These are phyloP conservation scores for Nemotelus pantherinus DNA, from an alignment of 2,888 invertebrate genomes.

Conservation along the genomic window DNA sequence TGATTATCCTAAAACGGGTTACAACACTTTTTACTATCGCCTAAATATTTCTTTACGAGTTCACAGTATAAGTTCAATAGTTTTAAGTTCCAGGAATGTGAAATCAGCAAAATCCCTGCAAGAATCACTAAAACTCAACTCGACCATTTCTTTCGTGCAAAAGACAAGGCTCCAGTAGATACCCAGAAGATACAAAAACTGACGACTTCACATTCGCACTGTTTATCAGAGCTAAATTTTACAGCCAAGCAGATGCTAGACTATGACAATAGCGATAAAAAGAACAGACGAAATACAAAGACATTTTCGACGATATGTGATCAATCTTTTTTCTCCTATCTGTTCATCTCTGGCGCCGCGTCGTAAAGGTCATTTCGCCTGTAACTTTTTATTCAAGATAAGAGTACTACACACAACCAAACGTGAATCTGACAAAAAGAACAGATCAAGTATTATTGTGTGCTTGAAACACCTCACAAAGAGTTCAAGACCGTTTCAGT, in stretches of 20 bases:
- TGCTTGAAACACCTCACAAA: neutral
- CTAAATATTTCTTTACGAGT: too few relatives aligned
- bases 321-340: slow-evolving; percentile 39
- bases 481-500: slow-evolving; percentile 6
- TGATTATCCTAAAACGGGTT: too few relatives aligned
- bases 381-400: slow-evolving; percentile 27
- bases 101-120: too few relatives aligned
- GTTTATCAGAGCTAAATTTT: slow-evolving; percentile 8
- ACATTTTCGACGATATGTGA: slow-evolving; percentile 22
- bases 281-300: neutral
- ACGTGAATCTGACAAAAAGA: too few relatives aligned
- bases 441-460: neutral
- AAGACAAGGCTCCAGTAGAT: too few relatives aligned
- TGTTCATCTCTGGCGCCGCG: slow-evolving; percentile 33
- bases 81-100: too few relatives aligned
- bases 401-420: neutral
- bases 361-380: slow-evolving; percentile 31
- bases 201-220: slow-evolving; percentile 10
- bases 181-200: too few relatives aligned
- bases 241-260: neutral
- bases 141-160: too few relatives aligned
- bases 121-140: too few relatives aligned
- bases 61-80: too few relatives aligned
- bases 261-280: neutral
- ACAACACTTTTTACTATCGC: too few relatives aligned